These are phyloP conservation scores for Nesogale talazaci DNA, from an alignment of 2,113 vertebrate genomes.

Conservation along the genomic window DNA sequence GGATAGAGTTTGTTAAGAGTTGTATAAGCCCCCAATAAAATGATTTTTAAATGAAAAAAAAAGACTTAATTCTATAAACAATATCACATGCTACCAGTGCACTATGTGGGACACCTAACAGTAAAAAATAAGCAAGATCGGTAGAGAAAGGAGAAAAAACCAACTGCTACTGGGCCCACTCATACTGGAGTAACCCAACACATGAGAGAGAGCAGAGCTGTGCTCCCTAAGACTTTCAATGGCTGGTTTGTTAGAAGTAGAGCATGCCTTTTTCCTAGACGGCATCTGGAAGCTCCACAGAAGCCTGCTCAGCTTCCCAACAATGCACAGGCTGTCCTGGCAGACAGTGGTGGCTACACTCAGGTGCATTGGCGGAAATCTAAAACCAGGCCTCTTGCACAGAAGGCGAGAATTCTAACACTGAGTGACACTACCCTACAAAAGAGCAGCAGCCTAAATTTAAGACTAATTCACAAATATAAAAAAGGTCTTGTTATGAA, in stretches of 20 bases:
- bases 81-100: background rate
- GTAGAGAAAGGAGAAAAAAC: background rate
- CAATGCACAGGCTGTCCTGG: background rate
- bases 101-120: background rate
- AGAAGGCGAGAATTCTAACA: background rate
- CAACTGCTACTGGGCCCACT: background rate
- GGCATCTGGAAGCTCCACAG: background rate
- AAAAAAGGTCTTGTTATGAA: no score
- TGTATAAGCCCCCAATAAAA: no score
- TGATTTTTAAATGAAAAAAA: no score
- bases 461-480: no score
- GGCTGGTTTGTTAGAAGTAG: background rate
- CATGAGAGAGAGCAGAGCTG: background rate
- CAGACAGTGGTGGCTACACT: background rate
- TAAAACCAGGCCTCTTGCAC: background rate
- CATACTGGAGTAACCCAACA: background rate
- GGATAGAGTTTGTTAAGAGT: no score
- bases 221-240: background rate
- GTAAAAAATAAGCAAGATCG: background rate
- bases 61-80: slow-evolving; percentile 8
- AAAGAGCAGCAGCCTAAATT: background rate
- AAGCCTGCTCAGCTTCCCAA: background rate
- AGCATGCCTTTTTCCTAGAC: background rate
- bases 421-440: background rate
- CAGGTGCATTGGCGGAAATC: background rate